These are phyloP conservation scores for Prostheceraeus crozeri DNA, from an alignment of 2,888 invertebrate species.

Conservation along the genomic window DNA sequence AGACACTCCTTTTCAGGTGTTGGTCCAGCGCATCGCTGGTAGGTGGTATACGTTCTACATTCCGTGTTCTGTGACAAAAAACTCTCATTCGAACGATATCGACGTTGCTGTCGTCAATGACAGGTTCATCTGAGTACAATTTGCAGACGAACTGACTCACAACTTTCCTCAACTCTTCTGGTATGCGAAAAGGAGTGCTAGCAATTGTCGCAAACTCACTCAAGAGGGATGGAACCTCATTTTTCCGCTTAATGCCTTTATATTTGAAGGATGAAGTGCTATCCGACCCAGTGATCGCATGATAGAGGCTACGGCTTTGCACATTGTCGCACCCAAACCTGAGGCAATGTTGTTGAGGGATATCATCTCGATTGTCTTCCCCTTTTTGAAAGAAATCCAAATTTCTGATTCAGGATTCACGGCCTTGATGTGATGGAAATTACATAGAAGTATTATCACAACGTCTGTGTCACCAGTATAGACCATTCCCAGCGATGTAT, in stretches of 20 bases:
- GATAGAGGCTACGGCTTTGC: slow-evolving; percentile 39
- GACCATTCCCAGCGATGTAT: slow-evolving; percentile 26
- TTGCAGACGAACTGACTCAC: slow-evolving; percentile 9
- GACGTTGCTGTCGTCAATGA: slow-evolving; percentile 21
- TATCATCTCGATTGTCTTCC: slow-evolving; percentile 38
- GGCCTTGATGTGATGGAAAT: slow-evolving; percentile 37
- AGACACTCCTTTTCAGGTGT: slow-evolving; percentile 37
- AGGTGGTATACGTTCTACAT: slow-evolving; percentile 36
- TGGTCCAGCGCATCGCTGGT: slow-evolving; percentile 36
- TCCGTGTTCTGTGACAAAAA: slow-evolving; percentile 33
- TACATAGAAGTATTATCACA: slow-evolving; percentile 32
- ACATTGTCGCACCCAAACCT: slow-evolving; percentile 36
- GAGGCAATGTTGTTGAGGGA: slow-evolving; percentile 36
- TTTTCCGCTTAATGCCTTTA: slow-evolving; percentile 20
- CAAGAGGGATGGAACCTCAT: slow-evolving; percentile 28
- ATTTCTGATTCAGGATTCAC: slow-evolving; percentile 35
- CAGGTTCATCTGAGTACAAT: slow-evolving; percentile 7
- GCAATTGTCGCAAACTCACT: slow-evolving; percentile 22
- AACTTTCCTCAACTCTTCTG: slow-evolving; percentile 28
- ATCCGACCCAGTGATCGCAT: slow-evolving; percentile 40
- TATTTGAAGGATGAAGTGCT: slow-evolving; percentile 37
- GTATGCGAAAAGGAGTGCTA: slow-evolving; percentile 18
- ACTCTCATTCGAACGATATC: slow-evolving; percentile 30
- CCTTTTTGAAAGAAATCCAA: slow-evolving; percentile 35
- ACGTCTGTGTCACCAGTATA: slow-evolving; percentile 31